Percentiles rank a stretch among this genome's conserved stretches.
These are phyloP conservation scores for Chrosomus eos DNA, from an alignment of 2,797 vertebrate species.

Conservation along the genomic window DNA sequence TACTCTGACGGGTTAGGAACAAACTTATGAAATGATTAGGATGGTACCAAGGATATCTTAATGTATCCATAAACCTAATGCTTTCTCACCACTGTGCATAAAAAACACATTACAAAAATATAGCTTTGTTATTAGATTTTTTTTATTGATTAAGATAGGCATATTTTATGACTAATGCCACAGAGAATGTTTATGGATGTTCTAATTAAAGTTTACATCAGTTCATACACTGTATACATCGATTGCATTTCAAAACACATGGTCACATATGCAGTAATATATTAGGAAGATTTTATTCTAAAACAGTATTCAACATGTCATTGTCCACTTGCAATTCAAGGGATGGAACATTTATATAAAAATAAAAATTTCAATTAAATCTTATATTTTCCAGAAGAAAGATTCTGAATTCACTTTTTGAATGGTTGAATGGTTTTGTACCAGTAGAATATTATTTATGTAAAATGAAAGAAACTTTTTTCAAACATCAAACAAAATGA, in stretches of 20 bases:
- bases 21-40: neutral
- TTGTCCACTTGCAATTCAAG: neutral
- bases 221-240: neutral
- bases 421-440: neutral
- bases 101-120: neutral
- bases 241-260: slow-evolving; percentile 16
- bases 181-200: slow-evolving; percentile 8
- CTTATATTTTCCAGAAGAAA: neutral
- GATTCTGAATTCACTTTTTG: neutral
- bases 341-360: neutral
- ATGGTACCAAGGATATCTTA: neutral
- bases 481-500: neutral
- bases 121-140: neutral
- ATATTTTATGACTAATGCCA: slow-evolving; percentile 13
- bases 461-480: neutral
- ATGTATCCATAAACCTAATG: neutral
- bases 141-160: neutral
- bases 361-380: neutral
- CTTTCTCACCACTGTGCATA: neutral
- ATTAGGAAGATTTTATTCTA: neutral
- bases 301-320: slow-evolving; percentile 23
- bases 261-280: slow-evolving; percentile 16
- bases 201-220: slow-evolving; percentile 9
- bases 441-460: neutral
- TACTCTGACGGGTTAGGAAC: neutral